Evolutionary conservation across 2,797 vertebrate species (phyloP).

Genomic region (Mormyrops boulengeri): DNA sequence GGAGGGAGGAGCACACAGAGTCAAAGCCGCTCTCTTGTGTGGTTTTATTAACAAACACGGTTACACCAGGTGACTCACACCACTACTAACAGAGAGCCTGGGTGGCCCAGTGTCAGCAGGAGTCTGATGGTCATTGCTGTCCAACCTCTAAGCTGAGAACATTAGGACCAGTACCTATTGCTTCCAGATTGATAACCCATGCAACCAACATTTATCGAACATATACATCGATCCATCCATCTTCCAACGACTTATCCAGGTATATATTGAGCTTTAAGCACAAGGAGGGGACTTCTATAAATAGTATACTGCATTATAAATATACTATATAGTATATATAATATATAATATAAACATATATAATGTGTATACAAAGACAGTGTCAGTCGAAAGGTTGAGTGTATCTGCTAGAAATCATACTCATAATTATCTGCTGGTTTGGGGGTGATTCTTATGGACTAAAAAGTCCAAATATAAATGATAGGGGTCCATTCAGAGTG

Average conservation of each 20-base stretch:
- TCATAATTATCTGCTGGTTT: not conserved
- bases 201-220: not conserved
- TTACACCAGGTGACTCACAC: conserved; percentile 14
- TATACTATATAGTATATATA: not conserved
- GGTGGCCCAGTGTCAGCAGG: not conserved
- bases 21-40: not conserved
- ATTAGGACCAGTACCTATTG: not conserved
- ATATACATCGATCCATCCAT: not conserved
- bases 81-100: conserved; percentile 16
- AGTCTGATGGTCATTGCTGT: not conserved
- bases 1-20: conserved; percentile 15
- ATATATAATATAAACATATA: not conserved
- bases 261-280: not conserved
- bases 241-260: not conserved
- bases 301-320: not conserved
- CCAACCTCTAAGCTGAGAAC: not conserved
- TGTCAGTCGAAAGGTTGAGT: not conserved
- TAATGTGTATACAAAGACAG: not conserved
- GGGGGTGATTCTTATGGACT: not conserved
- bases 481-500: not conserved
- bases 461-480: not conserved
- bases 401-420: not conserved
- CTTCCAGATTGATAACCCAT: not conserved
- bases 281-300: not conserved
- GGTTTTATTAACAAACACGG: not conserved